Evolutionary conservation across 2,797 vertebrate species (phyloP).

Genomic region (Clangula hyemalis): DNA sequence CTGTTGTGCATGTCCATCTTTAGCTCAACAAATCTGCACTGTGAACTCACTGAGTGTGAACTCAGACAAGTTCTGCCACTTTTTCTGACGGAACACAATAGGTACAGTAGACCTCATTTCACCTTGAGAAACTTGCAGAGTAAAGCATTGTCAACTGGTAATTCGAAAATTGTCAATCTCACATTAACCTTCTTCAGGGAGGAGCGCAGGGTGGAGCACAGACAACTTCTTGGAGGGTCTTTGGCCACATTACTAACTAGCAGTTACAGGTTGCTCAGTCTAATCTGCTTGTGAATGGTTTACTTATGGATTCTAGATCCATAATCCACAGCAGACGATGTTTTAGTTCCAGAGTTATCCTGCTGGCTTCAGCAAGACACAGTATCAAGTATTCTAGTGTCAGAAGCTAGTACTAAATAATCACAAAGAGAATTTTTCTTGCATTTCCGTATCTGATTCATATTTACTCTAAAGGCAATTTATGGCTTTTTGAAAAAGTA

Average conservation of each 20-base stretch:
- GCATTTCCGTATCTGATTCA: not conserved
- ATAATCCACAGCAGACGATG: not conserved
- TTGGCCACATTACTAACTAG: not conserved
- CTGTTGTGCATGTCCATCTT: not conserved
- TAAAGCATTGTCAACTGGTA: not conserved
- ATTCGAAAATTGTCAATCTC: not conserved
- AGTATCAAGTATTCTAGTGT: not conserved
- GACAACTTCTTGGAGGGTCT: not conserved
- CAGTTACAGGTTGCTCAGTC: not conserved
- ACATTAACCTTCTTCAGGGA: not conserved
- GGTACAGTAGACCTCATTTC: not conserved
- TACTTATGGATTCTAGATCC: not conserved
- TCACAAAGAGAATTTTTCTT: not conserved
- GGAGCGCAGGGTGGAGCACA: fast-evolving
- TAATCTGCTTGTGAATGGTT: not conserved
- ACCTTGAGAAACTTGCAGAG: not conserved
- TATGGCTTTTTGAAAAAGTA: not conserved
- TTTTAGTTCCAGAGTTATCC: not conserved
- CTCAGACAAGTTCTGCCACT: not conserved
- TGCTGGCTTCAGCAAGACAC: not conserved
- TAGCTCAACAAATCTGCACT: not conserved
- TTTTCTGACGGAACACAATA: not conserved
- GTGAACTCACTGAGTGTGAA: not conserved
- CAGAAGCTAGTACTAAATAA: not conserved
- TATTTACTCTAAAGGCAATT: not conserved